Percentiles rank a stretch among this genome's conserved stretches.
Conservation (phyloP, 2,797 vertebrate genomes). For the Pempheris klunzingeri region DNA sequence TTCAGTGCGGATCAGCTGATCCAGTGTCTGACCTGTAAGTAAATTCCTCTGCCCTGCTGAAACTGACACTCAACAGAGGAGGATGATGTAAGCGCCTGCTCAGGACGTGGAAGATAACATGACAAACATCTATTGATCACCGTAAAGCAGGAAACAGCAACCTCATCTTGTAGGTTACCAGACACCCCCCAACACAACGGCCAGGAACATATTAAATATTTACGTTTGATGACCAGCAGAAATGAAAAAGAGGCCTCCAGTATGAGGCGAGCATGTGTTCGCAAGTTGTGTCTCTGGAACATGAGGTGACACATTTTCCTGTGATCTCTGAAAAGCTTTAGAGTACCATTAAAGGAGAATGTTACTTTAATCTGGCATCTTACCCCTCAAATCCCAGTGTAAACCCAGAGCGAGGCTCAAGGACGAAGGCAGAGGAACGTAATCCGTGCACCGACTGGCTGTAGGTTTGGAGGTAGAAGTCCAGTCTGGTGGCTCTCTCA, state of each 20-base stretch:
- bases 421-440: conserved; percentile 10
- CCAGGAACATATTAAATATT: conserved; percentile 83
- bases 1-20: conserved; percentile 49
- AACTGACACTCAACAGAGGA: conserved; percentile 72
- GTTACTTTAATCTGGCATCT: conserved; percentile 50
- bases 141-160: conserved; percentile 77
- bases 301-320: conserved; percentile 46
- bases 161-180: conserved; percentile 79
- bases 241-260: conserved; percentile 45
- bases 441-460: conserved; percentile 42
- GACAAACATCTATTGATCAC: conserved; percentile 78
- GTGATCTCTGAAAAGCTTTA: conserved; percentile 50
- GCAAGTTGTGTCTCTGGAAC: conserved; percentile 27
- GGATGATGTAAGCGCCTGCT: conserved; percentile 75
- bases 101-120: conserved; percentile 75
- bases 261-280: conserved; percentile 16
- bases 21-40: conserved; percentile 80
- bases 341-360: conserved; percentile 50
- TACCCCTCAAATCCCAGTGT: conserved; percentile 56
- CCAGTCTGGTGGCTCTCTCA: conserved; percentile 79
- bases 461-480: conserved; percentile 57
- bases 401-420: conserved; percentile 39
- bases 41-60: conserved; percentile 77
- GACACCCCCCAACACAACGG: conserved; percentile 74
- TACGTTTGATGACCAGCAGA: conserved; percentile 78